These are phyloP conservation scores for Spilosoma lubricipeda DNA, from an alignment of 2,888 invertebrate genomes.

Conservation along the genomic window DNA sequence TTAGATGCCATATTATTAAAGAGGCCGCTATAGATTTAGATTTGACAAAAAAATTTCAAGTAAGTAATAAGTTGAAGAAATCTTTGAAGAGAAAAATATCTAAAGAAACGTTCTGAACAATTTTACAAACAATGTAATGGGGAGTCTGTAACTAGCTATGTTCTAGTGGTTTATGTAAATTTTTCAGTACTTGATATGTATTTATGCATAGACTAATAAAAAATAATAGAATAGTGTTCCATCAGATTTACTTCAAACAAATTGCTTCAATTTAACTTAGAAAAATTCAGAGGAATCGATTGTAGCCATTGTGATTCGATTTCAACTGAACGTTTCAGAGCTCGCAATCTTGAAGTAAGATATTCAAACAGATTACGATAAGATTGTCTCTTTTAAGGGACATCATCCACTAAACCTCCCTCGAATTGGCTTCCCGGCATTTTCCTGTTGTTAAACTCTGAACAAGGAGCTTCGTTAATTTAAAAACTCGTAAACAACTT, in stretches of 20 bases:
- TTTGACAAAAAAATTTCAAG: too few relatives aligned
- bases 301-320: neutral
- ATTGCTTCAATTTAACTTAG: neutral
- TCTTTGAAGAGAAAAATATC: neutral
- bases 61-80: too few relatives aligned
- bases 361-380: neutral
- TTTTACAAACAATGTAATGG: neutral
- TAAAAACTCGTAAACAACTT: conserved; percentile 8
- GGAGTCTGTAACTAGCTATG: too few relatives aligned
- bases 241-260: neutral
- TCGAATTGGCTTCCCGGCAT: neutral
- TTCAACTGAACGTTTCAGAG: neutral
- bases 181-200: neutral
- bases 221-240: neutral
- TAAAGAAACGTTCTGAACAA: neutral
- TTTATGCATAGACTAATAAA: neutral
- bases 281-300: neutral
- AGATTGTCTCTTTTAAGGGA: neutral
- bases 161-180: too few relatives aligned
- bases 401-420: conserved; percentile 4
- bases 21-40: too few relatives aligned
- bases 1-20: too few relatives aligned
- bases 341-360: neutral
- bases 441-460: conserved; percentile 2
- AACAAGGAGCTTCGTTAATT: conserved; percentile 9